Base-by-base conservation (phyloP, 2,888 invertebrate genomes). In the Didymodactylos carnosus region DNA sequence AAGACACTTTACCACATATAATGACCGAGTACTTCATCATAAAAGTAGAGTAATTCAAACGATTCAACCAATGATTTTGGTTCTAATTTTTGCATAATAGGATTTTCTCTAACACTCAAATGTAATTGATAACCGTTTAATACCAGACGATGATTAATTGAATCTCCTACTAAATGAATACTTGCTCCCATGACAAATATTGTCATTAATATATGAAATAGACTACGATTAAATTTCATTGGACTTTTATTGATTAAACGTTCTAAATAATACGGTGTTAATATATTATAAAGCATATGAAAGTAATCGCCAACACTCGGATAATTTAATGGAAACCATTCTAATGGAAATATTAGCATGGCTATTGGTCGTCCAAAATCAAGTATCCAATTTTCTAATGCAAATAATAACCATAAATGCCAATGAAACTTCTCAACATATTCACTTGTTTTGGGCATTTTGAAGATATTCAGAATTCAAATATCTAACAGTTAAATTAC, bases 241-340 rank as follows among this genome's bases (percentile, higher is more conserved):
- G 77, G 77, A 69, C 79, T 79, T 69, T 79, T 73, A 70, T 79
- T 80, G 69, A 80, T 75, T 8, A 81, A 75, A 79, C 79, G 79
- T 13, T 80, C 77, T 14, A 81, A 76, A 76, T 80, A 80, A 73
- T 80, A 80, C 16, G 80, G 80, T 10, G 80, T 80, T 14, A 81
- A 78, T 43, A 81, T 77, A 75, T 81, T 81, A 76, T 81, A 81
- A 0, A 79, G 79, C 81, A 81, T 81, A 72, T 81, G 81, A 75
- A 80, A 81, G 75, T 79, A 80, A 69, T 81, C 81, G 8, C 81
- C 81, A 41, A 81, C 78, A 75, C 80, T 81, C 0, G 80, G 80
- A 39, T 76, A 76, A 75, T 79, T 79, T 74, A 80, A 75, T 0
- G 80, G 81, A 51, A 78, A 78, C 79, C 79, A 80, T 70, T 78